Base-by-base conservation (phyloP, 2,888 invertebrate genomes). In the Andrena hattorfiana region DNA sequence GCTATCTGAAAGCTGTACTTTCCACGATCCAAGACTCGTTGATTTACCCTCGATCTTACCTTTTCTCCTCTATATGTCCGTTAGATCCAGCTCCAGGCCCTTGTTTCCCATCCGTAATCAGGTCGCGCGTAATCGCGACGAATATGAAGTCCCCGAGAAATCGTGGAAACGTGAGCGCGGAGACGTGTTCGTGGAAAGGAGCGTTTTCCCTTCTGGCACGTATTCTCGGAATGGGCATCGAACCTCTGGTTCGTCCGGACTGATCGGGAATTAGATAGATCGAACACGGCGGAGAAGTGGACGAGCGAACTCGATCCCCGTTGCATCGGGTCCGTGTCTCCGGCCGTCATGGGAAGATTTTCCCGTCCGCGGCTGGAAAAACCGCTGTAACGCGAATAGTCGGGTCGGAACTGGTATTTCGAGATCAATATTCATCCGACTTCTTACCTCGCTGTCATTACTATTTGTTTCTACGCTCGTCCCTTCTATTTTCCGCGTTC, bases 251-350 rank as follows among this genome's bases (percentile, higher is more conserved):
- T 48, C 69, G 72, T 81, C 71, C 64, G 54, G 77, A 82, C 84
- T 83, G 86, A 90, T 90, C 90, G 79, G 87, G 90, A 89, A 88
- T 89, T 82, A 78, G 81, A 83, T 72, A 73, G 81, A 87, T 73
- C 82, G 83, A 77, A 16, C 32, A 82, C 67, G 74, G 77, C 75
- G 68, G 84, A 70, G 80, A 81, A 85, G 82, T 79, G 68, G 81
- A 83, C 85, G 87, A 60, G 30, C 51, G 49, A 62, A 16, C 56
- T 42, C 68, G 72, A 35, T 70, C 59, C 35, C 28, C 60, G 49
- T 72, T 63, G 56, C 56, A 10, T 23, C 23, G 56, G 20, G 23
- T 56, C 56, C 23, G 56, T 56, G 56, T 56, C 56, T 54, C 26
- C 13, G 26, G 54, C 64, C 72, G 60, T 35, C 67, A 63, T 77